A percentile compares a stretch with the other conserved stretches of the same genome.
phyloP scores from a whole-genome alignment of 2,113 vertebrate species.

The Sebastes schlegelii region DNA sequence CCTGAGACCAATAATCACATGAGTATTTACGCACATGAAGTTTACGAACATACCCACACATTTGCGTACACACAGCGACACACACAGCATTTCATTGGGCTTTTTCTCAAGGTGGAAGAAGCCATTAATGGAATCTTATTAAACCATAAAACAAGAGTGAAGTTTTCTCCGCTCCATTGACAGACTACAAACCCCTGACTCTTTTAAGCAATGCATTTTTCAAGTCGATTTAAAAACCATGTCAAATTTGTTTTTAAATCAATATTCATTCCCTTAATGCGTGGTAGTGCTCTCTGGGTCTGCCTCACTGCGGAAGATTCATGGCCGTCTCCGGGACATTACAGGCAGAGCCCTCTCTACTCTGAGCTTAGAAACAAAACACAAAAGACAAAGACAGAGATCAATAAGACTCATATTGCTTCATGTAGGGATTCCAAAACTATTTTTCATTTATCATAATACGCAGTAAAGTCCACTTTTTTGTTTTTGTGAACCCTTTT shows the following conservation, averaged over 20 bases:
- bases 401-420: constrained; percentile 42
- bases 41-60: constrained; percentile 4
- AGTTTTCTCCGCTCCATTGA: constrained; percentile 69
- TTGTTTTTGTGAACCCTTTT: not conserved
- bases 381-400: constrained; percentile 12
- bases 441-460: not conserved
- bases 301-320: constrained; percentile 64
- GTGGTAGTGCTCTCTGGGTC: constrained; percentile 49
- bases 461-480: constrained; percentile 6
- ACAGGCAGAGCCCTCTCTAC: constrained; percentile 28
- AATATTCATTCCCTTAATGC: constrained; percentile 80
- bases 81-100: constrained; percentile 32
- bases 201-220: constrained; percentile 73
- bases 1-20: constrained; percentile 40
- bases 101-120: constrained; percentile 72
- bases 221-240: constrained; percentile 77
- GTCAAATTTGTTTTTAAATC: constrained; percentile 82
- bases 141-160: constrained; percentile 75
- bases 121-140: constrained; percentile 75
- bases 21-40: constrained; percentile 19
- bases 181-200: constrained; percentile 64
- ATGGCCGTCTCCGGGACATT: constrained; percentile 41
- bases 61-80: constrained; percentile 4
- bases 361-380: constrained; percentile 37
- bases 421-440: constrained; percentile 25